Percentiles rank a stretch among this genome's conserved stretches.
These are phyloP conservation scores for Tauraco hartlaubi DNA, from an alignment of 2,797 vertebrate genomes.

Conservation along the genomic window DNA sequence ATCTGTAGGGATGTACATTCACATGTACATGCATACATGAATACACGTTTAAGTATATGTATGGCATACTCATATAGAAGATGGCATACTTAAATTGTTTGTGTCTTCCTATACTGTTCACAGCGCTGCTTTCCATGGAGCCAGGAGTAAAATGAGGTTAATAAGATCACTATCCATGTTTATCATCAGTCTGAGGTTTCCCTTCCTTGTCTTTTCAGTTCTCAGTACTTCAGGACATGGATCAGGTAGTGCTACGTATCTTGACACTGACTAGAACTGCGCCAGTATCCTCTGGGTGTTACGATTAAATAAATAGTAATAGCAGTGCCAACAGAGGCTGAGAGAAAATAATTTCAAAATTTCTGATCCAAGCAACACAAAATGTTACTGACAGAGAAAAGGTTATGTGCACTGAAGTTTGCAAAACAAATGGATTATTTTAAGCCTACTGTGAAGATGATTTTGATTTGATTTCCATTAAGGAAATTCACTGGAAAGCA, in stretches of 20 bases:
- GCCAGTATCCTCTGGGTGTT: neutral
- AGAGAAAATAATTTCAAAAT: neutral
- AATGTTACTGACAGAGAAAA: neutral
- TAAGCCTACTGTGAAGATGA: neutral
- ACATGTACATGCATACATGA: neutral
- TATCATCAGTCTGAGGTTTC: neutral
- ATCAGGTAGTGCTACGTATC: neutral
- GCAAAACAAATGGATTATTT: neutral
- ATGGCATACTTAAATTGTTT: neutral
- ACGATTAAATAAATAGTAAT: neutral
- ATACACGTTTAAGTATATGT: neutral
- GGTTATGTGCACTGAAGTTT: neutral
- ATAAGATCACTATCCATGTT: neutral
- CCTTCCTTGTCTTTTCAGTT: neutral
- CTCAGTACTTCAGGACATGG: neutral
- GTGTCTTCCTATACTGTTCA: neutral
- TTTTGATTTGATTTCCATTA: neutral
- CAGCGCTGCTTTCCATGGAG: neutral
- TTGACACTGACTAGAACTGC: neutral
- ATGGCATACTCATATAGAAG: neutral
- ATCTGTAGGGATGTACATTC: rapidly evolving
- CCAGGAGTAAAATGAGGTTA: neutral
- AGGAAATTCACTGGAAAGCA: neutral
- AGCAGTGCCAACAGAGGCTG: neutral
- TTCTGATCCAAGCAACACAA: neutral